Evolutionary conservation across 2,113 vertebrate genomes (phyloP).

Genomic region (Proteles cristata): DNA sequence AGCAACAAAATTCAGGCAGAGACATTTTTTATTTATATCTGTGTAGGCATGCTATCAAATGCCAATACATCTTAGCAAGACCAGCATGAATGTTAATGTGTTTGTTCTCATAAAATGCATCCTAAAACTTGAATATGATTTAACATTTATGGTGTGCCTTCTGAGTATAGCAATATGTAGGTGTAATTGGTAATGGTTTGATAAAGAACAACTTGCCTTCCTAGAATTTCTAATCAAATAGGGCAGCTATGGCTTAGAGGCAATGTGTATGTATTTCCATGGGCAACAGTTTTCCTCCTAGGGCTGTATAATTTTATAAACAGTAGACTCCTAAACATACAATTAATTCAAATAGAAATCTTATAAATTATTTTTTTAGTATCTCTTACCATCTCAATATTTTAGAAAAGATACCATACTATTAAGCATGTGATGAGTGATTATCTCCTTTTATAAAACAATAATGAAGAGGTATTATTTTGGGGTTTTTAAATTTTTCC

Average conservation of each 20-base stretch:
- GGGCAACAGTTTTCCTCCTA: neutral
- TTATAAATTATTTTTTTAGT: constrained; percentile 5
- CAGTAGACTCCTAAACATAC: neutral
- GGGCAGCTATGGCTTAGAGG: neutral
- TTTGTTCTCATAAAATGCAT: neutral
- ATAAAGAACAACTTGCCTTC: neutral
- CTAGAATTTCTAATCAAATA: neutral
- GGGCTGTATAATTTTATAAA: neutral
- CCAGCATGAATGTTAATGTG: neutral
- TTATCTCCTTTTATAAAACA: constrained; percentile 11
- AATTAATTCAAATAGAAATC: neutral
- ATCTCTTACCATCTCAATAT: neutral
- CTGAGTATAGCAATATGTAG: neutral
- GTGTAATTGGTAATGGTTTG: neutral
- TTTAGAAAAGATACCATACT: neutral
- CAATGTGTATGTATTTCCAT: neutral
- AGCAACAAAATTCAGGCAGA: neutral
- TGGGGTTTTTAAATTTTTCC: neutral
- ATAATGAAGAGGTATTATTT: neutral
- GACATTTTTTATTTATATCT: neutral
- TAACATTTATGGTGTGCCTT: neutral
- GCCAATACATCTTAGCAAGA: neutral
- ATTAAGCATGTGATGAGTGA: neutral
- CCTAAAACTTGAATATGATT: neutral
- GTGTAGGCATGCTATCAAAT: neutral